Conservation (phyloP, 2,797 vertebrate species). For the Hydrolagus colliei region DNA sequence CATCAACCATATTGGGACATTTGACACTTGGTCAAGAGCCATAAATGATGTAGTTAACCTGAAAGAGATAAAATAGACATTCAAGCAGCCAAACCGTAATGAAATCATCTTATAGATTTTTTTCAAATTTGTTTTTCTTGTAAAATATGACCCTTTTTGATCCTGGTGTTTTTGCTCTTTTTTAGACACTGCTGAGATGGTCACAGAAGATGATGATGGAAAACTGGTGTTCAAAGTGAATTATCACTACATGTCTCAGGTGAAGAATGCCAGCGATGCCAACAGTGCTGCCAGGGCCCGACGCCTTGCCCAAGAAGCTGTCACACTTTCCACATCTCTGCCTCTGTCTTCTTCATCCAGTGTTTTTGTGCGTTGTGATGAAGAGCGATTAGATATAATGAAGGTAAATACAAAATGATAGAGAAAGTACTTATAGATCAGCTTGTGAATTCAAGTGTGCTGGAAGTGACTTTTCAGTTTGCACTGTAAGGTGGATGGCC, state of each 20-base stretch:
- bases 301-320: conserved; percentile 91
- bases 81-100: background rate
- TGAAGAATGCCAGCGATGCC: conserved; percentile 91
- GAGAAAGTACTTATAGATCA: background rate
- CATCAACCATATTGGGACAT: too few species aligned
- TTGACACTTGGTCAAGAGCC: too few species aligned
- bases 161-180: conserved; percentile 25
- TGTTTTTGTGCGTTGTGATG: conserved; percentile 93
- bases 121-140: background rate
- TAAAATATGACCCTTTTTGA: conserved; percentile 5
- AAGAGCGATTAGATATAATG: conserved; percentile 96
- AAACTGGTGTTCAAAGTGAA: conserved; percentile 95
- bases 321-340: conserved; percentile 92
- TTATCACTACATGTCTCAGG: conserved; percentile 99
- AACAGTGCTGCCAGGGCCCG: conserved; percentile 90
- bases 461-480: too few species aligned
- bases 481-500: too few species aligned
- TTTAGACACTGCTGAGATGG: conserved; percentile 97
- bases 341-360: conserved; percentile 92
- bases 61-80: background rate
- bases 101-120: background rate
- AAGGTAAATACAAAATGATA: conserved; percentile 65
- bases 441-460: too few species aligned
- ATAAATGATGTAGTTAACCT: too few species aligned
- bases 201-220: conserved; percentile 90